phyloP scores from a whole-genome alignment of 2,113 vertebrate genomes.

The Spheniscus mendiculus region DNA sequence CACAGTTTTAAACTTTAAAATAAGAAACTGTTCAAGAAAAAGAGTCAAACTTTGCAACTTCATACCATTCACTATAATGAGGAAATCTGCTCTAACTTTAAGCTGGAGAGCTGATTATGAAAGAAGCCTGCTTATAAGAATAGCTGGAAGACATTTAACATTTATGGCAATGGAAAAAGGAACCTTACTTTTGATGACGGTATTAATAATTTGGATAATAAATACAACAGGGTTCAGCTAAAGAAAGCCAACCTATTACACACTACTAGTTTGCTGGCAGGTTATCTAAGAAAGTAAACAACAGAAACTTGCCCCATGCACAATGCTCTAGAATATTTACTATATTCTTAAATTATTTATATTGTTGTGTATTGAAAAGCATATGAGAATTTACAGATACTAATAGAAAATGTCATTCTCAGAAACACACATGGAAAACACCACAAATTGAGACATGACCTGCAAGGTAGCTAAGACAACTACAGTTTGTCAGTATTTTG shows the following conservation, averaged over 20 bases:
- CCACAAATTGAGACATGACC: not conserved
- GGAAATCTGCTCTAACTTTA: not conserved
- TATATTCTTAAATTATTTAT: not conserved
- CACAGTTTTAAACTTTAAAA: not conserved
- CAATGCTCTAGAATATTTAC: not conserved
- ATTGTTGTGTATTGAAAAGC: not conserved
- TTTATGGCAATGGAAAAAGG: not conserved
- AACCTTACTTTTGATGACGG: not conserved
- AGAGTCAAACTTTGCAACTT: not conserved
- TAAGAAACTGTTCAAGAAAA: not conserved
- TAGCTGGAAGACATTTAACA: not conserved
- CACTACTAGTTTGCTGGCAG: not conserved
- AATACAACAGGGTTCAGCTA: not conserved
- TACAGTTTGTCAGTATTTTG: not conserved
- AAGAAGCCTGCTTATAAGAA: not conserved
- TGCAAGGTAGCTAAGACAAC: not conserved
- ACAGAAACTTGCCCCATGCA: not conserved
- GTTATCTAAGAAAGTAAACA: not conserved
- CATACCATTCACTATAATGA: not conserved
- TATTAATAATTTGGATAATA: not conserved
- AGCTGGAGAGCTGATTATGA: not conserved
- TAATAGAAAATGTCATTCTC: not conserved
- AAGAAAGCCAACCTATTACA: not conserved
- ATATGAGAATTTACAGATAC: not conserved
- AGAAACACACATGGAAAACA: not conserved